Conservation (phyloP, 2,113 vertebrate species). For the Balaeniceps rex region DNA sequence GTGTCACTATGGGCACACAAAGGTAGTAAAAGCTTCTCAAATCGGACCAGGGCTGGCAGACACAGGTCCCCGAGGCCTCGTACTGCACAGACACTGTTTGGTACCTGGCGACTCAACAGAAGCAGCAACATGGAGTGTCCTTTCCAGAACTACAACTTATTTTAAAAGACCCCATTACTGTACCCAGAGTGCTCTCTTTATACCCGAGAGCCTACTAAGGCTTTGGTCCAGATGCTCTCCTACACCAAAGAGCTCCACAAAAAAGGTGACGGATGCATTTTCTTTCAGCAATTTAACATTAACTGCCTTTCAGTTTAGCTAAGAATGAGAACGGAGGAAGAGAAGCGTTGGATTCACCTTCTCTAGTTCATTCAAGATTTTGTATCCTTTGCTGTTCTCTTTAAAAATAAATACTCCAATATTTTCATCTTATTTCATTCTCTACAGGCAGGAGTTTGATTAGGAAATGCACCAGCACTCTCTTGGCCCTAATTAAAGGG, state of each 20-base stretch:
- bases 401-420: constrained; percentile 1
- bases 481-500: constrained; percentile 47
- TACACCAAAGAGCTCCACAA: neutral
- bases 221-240: neutral
- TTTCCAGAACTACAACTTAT: neutral
- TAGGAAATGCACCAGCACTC: constrained; percentile 12
- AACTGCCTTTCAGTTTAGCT: neutral
- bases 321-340: neutral
- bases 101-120: neutral
- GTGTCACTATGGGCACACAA: neutral
- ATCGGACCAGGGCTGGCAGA: neutral
- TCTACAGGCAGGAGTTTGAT: neutral
- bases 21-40: neutral
- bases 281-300: neutral
- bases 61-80: neutral
- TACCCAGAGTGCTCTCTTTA: neutral
- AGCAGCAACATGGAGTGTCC: neutral
- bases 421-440: neutral
- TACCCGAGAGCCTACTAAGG: neutral
- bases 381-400: neutral
- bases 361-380: neutral
- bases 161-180: neutral
- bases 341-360: neutral
- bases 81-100: neutral
- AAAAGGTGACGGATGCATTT: neutral